These are phyloP conservation scores for Benitochromis conjunctus DNA, from an alignment of 2,113 vertebrate genomes.

Conservation along the genomic window DNA sequence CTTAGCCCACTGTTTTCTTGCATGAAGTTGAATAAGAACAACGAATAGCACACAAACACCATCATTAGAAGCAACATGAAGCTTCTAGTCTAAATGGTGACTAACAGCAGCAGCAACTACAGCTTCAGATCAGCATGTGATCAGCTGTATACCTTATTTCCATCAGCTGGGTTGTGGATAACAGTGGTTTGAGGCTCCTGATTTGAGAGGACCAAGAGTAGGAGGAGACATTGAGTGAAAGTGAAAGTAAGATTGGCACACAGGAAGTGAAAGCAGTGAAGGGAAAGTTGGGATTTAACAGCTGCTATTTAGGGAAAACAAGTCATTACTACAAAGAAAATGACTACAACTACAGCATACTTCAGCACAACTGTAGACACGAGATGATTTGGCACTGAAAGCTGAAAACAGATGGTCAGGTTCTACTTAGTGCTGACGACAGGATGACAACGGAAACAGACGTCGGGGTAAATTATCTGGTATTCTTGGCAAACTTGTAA, in stretches of 20 bases:
- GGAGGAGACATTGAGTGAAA: conserved; percentile 66
- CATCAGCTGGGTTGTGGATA: conserved; percentile 98
- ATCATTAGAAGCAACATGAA: conserved; percentile 8
- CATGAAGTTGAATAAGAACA: background rate
- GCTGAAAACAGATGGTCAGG: background rate
- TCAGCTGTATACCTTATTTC: conserved; percentile 94
- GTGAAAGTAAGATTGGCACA: conserved; percentile 35
- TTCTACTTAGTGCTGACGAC: background rate
- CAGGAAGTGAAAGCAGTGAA: background rate
- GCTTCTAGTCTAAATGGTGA: background rate
- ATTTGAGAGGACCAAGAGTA: conserved; percentile 72
- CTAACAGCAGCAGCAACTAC: background rate
- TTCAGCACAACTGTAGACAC: background rate
- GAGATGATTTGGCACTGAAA: background rate
- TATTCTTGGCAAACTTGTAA: background rate
- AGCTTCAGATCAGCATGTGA: background rate
- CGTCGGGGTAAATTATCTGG: background rate
- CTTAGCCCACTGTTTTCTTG: background rate
- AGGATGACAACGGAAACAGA: background rate
- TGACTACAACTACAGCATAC: background rate
- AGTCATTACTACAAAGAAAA: background rate
- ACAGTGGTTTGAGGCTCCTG: conserved; percentile 99
- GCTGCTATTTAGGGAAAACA: background rate
- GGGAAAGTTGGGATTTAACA: background rate
- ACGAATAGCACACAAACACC: background rate